Conservation (phyloP, 64 coral and sea anemone species). For the Trachythela sp. region DNA sequence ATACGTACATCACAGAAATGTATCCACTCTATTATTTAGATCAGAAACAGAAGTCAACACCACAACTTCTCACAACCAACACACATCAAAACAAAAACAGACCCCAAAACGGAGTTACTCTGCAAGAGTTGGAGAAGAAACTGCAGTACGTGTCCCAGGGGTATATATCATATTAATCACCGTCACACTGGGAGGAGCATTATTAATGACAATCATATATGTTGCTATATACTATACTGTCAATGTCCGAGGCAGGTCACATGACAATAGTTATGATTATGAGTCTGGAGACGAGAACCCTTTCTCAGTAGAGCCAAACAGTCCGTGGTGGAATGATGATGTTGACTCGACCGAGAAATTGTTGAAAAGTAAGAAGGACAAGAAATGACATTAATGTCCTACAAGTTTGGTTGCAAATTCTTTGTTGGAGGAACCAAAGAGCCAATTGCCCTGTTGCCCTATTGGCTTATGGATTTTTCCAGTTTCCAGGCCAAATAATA, state of each 20-base stretch:
- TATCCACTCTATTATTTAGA: no score
- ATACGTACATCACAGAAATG: no score
- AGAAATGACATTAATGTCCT: background rate
- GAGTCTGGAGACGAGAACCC: background rate
- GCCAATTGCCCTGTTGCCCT: no score
- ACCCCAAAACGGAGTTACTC: background rate
- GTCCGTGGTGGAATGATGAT: background rate
- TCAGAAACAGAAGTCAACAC: background rate
- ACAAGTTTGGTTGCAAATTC: no score
- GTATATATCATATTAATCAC: background rate
- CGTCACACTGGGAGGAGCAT: constrained; percentile 1
- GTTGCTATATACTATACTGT: constrained; percentile 18
- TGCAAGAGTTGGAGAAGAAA: background rate
- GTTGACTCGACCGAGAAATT: background rate
- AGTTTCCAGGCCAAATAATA: no score
- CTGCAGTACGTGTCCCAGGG: background rate
- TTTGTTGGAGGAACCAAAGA: no score
- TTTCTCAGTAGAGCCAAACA: background rate
- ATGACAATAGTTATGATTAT: background rate
- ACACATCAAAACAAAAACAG: background rate
- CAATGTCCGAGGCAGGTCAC: background rate
- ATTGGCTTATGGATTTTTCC: no score
- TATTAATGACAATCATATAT: constrained; percentile 9
- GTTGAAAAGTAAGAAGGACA: background rate
- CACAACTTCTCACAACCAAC: background rate